These are phyloP conservation scores for Dinoponera quadriceps DNA, from an alignment of 1,140 invertebrate genomes.

Conservation along the genomic window DNA sequence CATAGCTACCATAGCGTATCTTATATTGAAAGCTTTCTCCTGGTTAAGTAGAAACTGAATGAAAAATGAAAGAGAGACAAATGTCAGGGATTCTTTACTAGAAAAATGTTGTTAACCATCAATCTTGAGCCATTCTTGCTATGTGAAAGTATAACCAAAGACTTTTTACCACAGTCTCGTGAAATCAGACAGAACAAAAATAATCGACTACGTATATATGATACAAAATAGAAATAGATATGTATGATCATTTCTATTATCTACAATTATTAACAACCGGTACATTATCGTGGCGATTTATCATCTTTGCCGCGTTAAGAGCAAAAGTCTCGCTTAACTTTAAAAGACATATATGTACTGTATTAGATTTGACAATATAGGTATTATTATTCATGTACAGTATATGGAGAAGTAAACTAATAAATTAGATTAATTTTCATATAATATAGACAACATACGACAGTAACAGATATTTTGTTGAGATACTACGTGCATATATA, in stretches of 20 bases:
- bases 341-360: conserved; percentile 6
- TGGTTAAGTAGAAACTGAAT: conserved; percentile 90
- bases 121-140: conserved; percentile 29
- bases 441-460: background rate
- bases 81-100: conserved; percentile 21
- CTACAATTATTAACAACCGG: background rate
- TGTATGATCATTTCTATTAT: conserved; percentile 15
- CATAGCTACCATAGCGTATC: conserved; percentile 92
- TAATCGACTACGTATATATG: conserved; percentile 28
- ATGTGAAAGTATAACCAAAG: conserved; percentile 66
- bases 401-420: background rate
- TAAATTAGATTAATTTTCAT: conserved; percentile 33
- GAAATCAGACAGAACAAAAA: background rate
- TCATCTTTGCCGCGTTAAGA: conserved; percentile 8
- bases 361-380: conserved; percentile 53
- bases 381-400: conserved; percentile 37
- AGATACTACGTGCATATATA: conserved; percentile 2
- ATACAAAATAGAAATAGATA: conserved; percentile 31
- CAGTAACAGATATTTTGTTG: background rate
- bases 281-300: background rate
- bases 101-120: conserved; percentile 45
- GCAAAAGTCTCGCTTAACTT: conserved; percentile 1
- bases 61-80: background rate
- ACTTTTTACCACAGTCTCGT: conserved; percentile 43
- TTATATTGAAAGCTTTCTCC: conserved; percentile 93